Percentiles rank a stretch among this genome's conserved stretches.
phyloP scores from a whole-genome alignment of 2,888 invertebrate genomes.

The Piscicola geometra region DNA sequence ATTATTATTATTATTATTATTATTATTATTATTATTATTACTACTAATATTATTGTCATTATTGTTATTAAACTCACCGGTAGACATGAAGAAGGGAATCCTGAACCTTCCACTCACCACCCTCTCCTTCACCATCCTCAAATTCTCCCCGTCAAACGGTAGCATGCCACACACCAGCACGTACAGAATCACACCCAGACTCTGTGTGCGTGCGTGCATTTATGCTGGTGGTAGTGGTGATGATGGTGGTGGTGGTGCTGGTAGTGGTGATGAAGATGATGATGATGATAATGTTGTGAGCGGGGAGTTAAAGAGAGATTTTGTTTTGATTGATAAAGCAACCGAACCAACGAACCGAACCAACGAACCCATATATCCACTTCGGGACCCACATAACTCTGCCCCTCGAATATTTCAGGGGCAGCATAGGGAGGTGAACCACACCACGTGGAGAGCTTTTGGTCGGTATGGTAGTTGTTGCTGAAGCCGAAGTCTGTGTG shows the following conservation, averaged over 20 bases:
- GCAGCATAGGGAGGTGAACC: constrained; percentile 91
- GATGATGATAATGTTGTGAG: neutral
- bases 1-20: too few relatives aligned
- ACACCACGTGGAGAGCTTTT: constrained; percentile 88
- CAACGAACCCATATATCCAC: constrained; percentile 88
- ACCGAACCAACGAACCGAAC: neutral
- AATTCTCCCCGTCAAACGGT: constrained; percentile 89
- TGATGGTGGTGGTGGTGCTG: too few relatives aligned
- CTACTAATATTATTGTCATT: too few relatives aligned
- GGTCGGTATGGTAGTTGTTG: constrained; percentile 83
- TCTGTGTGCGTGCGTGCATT: constrained; percentile 61
- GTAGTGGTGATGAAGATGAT: too few relatives aligned
- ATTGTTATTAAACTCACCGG: too few relatives aligned
- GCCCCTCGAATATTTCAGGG: constrained; percentile 93
- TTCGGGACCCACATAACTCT: constrained; percentile 89
- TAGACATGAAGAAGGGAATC: constrained; percentile 96
- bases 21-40: too few relatives aligned
- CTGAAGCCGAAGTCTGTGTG: constrained; percentile 89
- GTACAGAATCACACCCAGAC: constrained; percentile 90
- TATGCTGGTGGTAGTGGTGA: too few relatives aligned
- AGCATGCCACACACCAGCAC: constrained; percentile 91
- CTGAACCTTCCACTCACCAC: constrained; percentile 90
- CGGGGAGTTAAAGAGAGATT: neutral
- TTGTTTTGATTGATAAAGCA: too few relatives aligned
- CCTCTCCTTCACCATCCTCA: constrained; percentile 79